Conservation (phyloP, 1,140 invertebrate species). For the Megathymus violae region DNA sequence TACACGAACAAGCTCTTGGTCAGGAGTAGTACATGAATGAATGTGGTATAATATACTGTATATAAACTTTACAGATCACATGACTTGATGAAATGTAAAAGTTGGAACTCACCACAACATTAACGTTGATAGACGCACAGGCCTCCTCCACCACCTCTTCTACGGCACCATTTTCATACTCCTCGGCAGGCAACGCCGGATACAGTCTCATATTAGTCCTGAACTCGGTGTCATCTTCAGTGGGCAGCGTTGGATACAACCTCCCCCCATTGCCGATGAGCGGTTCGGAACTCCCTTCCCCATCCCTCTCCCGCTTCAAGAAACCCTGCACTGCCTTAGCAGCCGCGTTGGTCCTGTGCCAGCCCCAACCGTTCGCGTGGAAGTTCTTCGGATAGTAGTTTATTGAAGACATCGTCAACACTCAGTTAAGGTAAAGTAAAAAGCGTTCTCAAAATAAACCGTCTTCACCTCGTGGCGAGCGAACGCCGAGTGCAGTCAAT, state of each 20-base stretch:
- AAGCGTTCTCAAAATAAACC: conserved; percentile 40
- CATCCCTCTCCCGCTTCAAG: conserved; percentile 58
- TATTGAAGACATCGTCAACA: conserved; percentile 48
- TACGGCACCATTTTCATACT: conserved; percentile 72
- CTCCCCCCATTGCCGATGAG: conserved; percentile 53
- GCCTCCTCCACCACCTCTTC: conserved; percentile 77
- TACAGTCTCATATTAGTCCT: conserved; percentile 63
- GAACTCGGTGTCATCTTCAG: conserved; percentile 63
- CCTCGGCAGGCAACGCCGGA: conserved; percentile 71
- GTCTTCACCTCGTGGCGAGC: conserved; percentile 27
- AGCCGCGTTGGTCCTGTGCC: conserved; percentile 62
- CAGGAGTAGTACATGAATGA: no score
- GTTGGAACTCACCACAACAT: conserved; percentile 68
- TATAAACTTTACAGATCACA: no score
- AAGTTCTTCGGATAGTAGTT: conserved; percentile 76
- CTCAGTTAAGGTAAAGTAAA: conserved; percentile 17
- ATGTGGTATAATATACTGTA: no score
- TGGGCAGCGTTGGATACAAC: conserved; percentile 71
- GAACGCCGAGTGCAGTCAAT: conserved; percentile 36
- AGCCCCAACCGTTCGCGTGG: conserved; percentile 74
- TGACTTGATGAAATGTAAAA: no score
- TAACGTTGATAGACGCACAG: conserved; percentile 72
- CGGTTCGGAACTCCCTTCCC: conserved; percentile 46
- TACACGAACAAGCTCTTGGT: no score
- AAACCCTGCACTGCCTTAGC: conserved; percentile 64